Evolutionary conservation across 2,888 invertebrate species (phyloP), one percentile per base, ranked within the genome.

Genomic region (Drosophila kuntzei): DNA sequence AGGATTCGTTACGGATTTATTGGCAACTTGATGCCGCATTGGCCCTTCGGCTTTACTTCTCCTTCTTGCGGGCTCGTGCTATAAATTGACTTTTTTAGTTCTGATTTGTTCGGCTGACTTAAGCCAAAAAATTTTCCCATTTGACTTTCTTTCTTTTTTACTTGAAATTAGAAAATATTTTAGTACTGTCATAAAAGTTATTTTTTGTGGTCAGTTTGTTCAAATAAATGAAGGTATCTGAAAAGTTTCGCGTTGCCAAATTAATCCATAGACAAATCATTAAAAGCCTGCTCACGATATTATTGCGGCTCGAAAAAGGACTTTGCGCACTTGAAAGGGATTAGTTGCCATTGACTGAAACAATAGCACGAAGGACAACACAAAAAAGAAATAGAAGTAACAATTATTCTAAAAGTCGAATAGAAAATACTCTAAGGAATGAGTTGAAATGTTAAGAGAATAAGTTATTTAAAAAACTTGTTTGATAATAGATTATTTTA

Each of bases 1-100:
- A 86, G 86, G 86, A 86, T 87, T 86, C 86, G 85, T 85, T 86
- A 75, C 85, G 87, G 86, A 85, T 87, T 85, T 82, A 87, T 85
- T 82, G 87, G 85, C 82, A 87, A 80, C 80, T 71, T 68, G 79
- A 73, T 78, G 75, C 68, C 68, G 50, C 73, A 67, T 44, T 61
- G 58, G 41, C 49, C 66, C 55, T 32, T 44, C 36, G 65, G 34
- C 62, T 57, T 58, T 54, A 44, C 11, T 34, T 46, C 70, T 55
- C 41, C 43, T 49, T 32, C 41, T 20, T 29, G 18, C 16, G 41
- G 63, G 60, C 76, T 59, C 59, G 75, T 69, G 76, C 75, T 76
- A 76, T 67, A 76, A 76, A 76, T 76, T 76, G 71, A 76, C 76
- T 76, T 76, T 76, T 58, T 74, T 44, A 36, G 55, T 63, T 74